phyloP scores from a whole-genome alignment of 23 tunicate species.

The Clavelina lepadiformis region DNA sequence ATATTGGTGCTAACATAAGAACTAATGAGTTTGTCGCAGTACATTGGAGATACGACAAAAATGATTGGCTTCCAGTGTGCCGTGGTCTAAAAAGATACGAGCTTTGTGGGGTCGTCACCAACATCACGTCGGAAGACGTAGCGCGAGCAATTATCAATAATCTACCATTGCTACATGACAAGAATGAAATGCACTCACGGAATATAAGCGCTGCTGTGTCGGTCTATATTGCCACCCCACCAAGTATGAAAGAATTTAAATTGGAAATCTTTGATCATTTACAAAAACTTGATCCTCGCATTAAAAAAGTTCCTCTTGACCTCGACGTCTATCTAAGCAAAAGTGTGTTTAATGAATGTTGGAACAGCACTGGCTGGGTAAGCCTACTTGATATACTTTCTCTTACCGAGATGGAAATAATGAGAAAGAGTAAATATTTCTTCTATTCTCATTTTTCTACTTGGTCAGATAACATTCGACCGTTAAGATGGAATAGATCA shows the following conservation, averaged over 20 bases:
- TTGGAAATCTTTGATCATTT: constrained; percentile 3
- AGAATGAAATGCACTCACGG: neutral
- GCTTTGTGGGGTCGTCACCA: neutral
- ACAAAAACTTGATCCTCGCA: neutral
- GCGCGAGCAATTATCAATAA: constrained; percentile 5
- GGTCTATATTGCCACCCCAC: constrained; percentile 36
- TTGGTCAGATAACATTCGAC: too few relatives aligned
- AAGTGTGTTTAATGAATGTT: constrained; percentile 11
- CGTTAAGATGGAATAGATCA: too few relatives aligned
- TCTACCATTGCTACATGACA: neutral
- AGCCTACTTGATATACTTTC: constrained; percentile 23
- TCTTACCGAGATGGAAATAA: constrained; percentile 38
- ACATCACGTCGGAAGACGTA: constrained; percentile 2
- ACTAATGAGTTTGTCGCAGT: constrained; percentile 16
- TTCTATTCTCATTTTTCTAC: constrained; percentile 25
- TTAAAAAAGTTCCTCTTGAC: neutral
- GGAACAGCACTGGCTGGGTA: constrained; percentile 21
- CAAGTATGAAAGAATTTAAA: constrained; percentile 2
- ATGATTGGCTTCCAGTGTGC: constrained; percentile 10
- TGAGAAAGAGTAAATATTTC: constrained; percentile 15
- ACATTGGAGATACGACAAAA: constrained; percentile 41
- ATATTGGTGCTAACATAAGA: neutral
- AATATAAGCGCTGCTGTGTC: too few relatives aligned
- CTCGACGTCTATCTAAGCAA: constrained; percentile 1
- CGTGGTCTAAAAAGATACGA: neutral